Base-by-base conservation (phyloP, 2,888 invertebrate species). In the Drosophila pseudotakahashii region DNA sequence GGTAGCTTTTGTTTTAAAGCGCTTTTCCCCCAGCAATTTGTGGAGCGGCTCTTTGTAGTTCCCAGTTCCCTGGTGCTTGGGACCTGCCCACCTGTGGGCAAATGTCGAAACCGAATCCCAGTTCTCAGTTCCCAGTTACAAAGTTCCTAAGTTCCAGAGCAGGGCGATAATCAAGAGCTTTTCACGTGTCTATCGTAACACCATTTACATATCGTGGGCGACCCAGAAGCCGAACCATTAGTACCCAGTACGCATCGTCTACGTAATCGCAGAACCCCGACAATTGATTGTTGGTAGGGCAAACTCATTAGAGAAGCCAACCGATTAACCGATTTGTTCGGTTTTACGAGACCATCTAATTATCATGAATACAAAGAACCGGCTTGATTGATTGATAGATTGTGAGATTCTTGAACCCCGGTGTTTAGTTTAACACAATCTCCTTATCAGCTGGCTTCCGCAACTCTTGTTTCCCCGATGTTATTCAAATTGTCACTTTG, bases 401-500 rank as follows among this genome's bases (percentile, higher is more conserved):
- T 9, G n/a, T n/a, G 13, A 3, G 66, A 64, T 34, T 64, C 23
- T 48, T 55, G 69, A 68, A 68, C 67, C 50, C 50, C 51, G 36
- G 14, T 9, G 42, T 51, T 68, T 55, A 50, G 42, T 51, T 68
- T 68, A 54, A 51, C 37, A 42, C 52, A 36, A 14, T 45, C 45
- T 23, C 4, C n/a, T 41, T 13, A 52, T 19, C 39, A 51, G 42
- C 34, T 37, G 42, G 47, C 41, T 54, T 26, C 36, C 16, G 19
- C 55, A 14, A 26, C 34, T 39, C 39, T 41, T 57, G 44, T 52
- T 51, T 54, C 32, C 37, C 63, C 51, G 41, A 61, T 51, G 47
- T 69, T 75, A 58, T 42, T 59, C 60, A 55, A 73, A 82, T 88
- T 88, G 87, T 72, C 89, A 83, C 77, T 83, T 86, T 83, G 81